Percentiles rank a stretch among this genome's conserved stretches.
phyloP scores from a whole-genome alignment of 2,113 vertebrate genomes.

The Ginglymostoma cirratum region DNA sequence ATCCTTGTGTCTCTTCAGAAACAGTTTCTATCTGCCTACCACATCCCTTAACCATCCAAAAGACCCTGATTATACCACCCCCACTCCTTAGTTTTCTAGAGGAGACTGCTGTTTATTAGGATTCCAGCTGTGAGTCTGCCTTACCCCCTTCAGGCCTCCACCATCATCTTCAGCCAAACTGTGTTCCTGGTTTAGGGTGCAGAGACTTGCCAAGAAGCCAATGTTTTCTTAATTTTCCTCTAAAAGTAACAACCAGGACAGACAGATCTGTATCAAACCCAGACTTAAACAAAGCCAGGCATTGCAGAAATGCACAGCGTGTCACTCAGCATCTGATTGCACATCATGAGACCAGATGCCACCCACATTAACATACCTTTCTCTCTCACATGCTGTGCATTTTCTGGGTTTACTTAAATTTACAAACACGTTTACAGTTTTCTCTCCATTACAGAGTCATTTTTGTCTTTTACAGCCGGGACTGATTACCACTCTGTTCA shows the following conservation, averaged over 20 bases:
- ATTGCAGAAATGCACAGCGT: background rate
- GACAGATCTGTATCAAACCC: background rate
- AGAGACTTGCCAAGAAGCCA: background rate
- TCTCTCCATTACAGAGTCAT: background rate
- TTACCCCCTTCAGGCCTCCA: background rate
- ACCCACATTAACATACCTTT: background rate
- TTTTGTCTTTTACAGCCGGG: background rate
- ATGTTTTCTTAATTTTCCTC: background rate
- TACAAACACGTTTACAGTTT: background rate
- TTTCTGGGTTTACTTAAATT: background rate
- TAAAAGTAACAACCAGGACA: background rate
- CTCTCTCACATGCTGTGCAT: background rate
- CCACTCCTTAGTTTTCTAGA: too few species aligned
- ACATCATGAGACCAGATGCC: background rate
- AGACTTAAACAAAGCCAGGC: constrained; percentile 14
- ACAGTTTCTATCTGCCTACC: background rate
- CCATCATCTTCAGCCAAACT: background rate
- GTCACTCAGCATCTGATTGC: constrained; percentile 11
- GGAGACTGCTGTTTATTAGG: background rate
- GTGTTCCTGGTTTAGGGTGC: background rate
- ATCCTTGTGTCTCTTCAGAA: background rate
- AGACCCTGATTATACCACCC: background rate
- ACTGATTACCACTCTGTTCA: background rate
- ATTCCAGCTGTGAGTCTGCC: background rate
- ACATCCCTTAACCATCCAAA: background rate